Conservation (phyloP, 2,888 invertebrate genomes). For the Brenthis daphne region DNA sequence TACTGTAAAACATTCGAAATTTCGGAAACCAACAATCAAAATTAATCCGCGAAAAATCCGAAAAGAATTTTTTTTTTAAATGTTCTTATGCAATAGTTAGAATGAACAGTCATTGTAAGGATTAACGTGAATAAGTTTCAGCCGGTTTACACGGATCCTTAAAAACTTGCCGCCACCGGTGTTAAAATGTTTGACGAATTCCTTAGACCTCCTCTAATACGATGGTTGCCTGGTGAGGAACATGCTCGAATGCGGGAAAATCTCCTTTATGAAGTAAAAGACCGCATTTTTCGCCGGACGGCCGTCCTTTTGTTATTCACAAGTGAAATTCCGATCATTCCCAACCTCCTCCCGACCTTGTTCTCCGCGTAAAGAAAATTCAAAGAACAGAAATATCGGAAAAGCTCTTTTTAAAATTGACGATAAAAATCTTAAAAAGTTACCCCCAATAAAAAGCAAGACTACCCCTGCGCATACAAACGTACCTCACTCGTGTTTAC, state of each 20-base stretch:
- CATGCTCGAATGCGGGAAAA: conserved; percentile 81
- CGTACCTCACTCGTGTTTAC: background rate
- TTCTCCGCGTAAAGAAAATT: conserved; percentile 72
- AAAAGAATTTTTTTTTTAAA: too few relatives aligned
- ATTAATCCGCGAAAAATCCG: too few relatives aligned
- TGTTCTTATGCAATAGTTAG: too few relatives aligned
- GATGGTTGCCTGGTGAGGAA: conserved; percentile 68
- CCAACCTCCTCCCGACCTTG: conserved; percentile 54
- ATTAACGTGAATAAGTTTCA: too few relatives aligned
- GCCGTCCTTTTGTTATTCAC: conserved; percentile 31
- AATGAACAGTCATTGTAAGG: too few relatives aligned
- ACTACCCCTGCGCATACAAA: background rate
- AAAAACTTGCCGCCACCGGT: background rate
- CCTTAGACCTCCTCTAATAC: conserved; percentile 46
- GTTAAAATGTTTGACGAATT: conserved; percentile 51
- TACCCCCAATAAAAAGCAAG: conserved; percentile 2
- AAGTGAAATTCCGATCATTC: conserved; percentile 63
- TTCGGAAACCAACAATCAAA: too few relatives aligned
- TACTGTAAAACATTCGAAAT: too few relatives aligned
- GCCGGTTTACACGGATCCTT: background rate
- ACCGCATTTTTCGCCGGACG: background rate
- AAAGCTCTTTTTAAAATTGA: conserved; percentile 63
- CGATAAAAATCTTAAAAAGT: conserved; percentile 23
- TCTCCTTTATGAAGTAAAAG: conserved; percentile 66
- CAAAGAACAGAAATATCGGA: conserved; percentile 70